Base-by-base conservation (phyloP, 2,113 vertebrate genomes). In the Scomber japonicus region DNA sequence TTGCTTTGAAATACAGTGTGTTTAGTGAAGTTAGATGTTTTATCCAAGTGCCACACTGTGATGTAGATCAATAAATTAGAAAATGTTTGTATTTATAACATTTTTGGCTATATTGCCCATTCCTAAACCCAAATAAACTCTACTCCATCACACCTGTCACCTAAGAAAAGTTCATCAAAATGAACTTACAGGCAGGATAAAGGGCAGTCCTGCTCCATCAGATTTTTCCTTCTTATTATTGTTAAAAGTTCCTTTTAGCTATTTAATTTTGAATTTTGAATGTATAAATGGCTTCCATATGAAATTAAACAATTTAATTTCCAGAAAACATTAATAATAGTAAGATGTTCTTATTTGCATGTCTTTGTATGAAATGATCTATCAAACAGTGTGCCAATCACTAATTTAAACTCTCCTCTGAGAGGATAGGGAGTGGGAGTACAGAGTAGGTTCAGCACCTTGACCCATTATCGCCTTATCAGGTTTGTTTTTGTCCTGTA, bases 401-500 rank as follows among this genome's bases (percentile, higher is more conserved):
- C 17, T 3, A 2, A 35, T 11, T 50, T 8, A 50, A 31, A 11
- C n/a, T 44, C 35, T 40, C 35, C 8, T 46, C 11, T 19, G 13
- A n/a, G 5, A 35, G 56, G 10, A 7, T 24, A 11, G 2, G n/a
- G 11, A n/a, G n/a, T 3, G 13, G 44, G 45, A 62, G 21, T 35
- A 46, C 19, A 54, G 7, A 63, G 14, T 8, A 35, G 55, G 24
- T 4, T 48, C 46, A 51, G 17, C 17, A 15, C 24, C n/a, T 44
- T 61, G 40, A 49, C 64, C 55, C 5, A 2, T 14, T 1, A 0
- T 19, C 6, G n/a, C 19, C 15, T 54, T 57, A 30, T 60, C 65
- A 66, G 9, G 17, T 55, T 6, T 48, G 51, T 63, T 60, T 78
- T 21, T 78, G 46, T 65, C 44, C 7, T 68, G 13, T 60, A 27